phyloP scores from a whole-genome alignment of 2,113 vertebrate species.

The Odontophorus gujanensis region DNA sequence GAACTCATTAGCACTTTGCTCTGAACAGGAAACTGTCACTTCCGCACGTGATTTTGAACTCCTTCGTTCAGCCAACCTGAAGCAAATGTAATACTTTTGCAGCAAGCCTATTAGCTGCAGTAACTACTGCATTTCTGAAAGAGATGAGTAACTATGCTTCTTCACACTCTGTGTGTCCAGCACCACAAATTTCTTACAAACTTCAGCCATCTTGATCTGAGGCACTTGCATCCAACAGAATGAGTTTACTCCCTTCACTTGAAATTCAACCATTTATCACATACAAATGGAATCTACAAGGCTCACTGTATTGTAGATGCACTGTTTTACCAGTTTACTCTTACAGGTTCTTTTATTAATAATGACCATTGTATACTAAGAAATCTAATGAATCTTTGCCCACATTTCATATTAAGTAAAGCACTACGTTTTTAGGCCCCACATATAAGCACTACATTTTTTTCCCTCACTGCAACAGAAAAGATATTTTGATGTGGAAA shows the following conservation, averaged over 20 bases:
- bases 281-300: background rate
- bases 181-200: background rate
- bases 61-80: background rate
- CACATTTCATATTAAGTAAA: background rate
- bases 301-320: background rate
- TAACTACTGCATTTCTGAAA: background rate
- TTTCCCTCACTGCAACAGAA: background rate
- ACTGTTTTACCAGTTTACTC: background rate
- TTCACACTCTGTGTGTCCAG: background rate
- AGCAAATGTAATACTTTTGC: conserved; percentile 6
- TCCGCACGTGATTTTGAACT: conserved; percentile 16
- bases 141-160: background rate
- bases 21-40: conserved; percentile 12
- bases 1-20: conserved; percentile 51
- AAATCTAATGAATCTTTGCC: background rate
- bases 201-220: background rate
- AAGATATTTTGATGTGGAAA: background rate
- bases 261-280: background rate
- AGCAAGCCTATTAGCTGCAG: background rate
- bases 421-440: background rate
- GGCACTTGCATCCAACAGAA: background rate
- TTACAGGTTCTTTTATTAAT: background rate
- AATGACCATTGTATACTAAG: background rate
- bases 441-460: background rate
- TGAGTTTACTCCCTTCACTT: background rate